Percentiles rank a stretch among this genome's conserved stretches.
Conservation (phyloP, 2,888 invertebrate genomes). For the Anoplius nigerrimus region DNA sequence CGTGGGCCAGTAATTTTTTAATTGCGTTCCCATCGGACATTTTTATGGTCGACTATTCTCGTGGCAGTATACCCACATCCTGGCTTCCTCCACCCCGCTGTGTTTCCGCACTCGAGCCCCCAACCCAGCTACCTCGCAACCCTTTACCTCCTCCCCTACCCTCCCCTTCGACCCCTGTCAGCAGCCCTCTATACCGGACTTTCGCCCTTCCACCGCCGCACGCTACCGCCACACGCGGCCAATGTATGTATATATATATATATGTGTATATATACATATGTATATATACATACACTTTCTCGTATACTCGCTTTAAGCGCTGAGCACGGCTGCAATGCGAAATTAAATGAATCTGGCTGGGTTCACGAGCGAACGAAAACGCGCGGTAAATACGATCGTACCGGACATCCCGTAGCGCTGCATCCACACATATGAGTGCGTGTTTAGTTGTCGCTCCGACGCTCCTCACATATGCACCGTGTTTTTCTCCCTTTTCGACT, state of each 20-base stretch:
- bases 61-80: constrained; percentile 32
- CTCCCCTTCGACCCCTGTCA: neutral
- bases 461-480: neutral
- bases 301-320: constrained; percentile 36
- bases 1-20: constrained; percentile 56
- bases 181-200: neutral
- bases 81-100: constrained; percentile 12
- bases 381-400: constrained; percentile 41
- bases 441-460: neutral
- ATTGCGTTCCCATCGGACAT: constrained; percentile 59
- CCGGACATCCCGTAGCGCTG: too few relatives aligned
- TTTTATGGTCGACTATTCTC: constrained; percentile 57
- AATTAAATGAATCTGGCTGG: constrained; percentile 54
- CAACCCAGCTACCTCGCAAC: neutral
- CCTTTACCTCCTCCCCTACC: constrained; percentile 1
- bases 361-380: constrained; percentile 38
- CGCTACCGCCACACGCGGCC: constrained; percentile 30
- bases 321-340: constrained; percentile 21
- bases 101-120: neutral
- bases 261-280: too few relatives aligned
- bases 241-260: constrained; percentile 13
- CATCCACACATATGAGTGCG: neutral
- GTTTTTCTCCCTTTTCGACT: too few relatives aligned
- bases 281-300: constrained; percentile 9
- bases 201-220: constrained; percentile 13